Conservation (phyloP, 2,888 invertebrate species). For the Morpho achilles region DNA sequence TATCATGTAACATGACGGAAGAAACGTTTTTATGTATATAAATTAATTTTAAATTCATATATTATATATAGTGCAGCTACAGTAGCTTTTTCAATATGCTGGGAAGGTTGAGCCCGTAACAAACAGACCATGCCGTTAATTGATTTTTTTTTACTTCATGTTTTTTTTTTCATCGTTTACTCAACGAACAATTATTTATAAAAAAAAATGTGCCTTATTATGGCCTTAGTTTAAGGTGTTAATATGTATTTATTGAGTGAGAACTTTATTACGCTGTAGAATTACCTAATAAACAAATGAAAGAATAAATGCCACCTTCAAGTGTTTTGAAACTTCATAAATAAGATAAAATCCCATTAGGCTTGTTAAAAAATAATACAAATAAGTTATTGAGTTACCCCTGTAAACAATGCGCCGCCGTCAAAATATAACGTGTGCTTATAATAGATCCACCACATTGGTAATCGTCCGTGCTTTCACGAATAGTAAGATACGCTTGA, state of each 20-base stretch:
- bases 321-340: neutral
- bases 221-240: too few relatives aligned
- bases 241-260: too few relatives aligned
- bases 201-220: too few relatives aligned
- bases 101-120: neutral
- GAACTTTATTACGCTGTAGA: too few relatives aligned
- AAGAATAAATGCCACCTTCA: neutral
- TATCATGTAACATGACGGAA: too few relatives aligned
- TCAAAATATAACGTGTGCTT: constrained; percentile 1
- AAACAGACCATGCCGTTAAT: neutral
- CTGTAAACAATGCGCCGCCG: constrained; percentile 10
- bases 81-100: neutral
- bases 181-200: too few relatives aligned
- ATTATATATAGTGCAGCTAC: too few relatives aligned
- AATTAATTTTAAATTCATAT: too few relatives aligned
- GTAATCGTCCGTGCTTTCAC: neutral
- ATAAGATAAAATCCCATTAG: neutral
- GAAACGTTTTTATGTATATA: neutral
- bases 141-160: too few relatives aligned
- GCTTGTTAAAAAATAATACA: neutral
- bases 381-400: neutral
- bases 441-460: constrained; percentile 6
- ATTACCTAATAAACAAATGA: neutral
- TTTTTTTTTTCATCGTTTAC: too few relatives aligned
- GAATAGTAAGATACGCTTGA: constrained; percentile 3